phyloP scores from a whole-genome alignment of 2,113 vertebrate species.

The Patagioenas fasciata region DNA sequence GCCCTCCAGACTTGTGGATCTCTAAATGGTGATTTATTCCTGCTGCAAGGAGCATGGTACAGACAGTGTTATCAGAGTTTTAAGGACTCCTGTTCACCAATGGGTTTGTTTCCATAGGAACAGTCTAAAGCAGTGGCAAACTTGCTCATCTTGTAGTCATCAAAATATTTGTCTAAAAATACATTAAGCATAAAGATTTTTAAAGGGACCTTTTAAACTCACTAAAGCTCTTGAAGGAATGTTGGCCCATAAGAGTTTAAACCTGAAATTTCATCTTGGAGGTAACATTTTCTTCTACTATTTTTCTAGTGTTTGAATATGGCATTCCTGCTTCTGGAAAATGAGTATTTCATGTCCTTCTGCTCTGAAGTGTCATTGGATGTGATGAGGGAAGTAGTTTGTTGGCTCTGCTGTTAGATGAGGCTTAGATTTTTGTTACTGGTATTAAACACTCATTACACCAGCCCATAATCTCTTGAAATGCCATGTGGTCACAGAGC shows the following conservation, averaged over 20 bases:
- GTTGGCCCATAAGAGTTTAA: not conserved
- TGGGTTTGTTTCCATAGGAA: slow-evolving; percentile 66
- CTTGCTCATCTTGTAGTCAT: slow-evolving; percentile 36
- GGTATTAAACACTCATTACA: not conserved
- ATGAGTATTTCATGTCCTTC: not conserved
- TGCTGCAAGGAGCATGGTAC: not conserved
- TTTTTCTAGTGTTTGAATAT: not conserved
- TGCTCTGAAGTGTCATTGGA: not conserved
- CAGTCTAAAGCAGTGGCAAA: slow-evolving; percentile 20
- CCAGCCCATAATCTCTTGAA: not conserved
- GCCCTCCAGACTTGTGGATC: not conserved
- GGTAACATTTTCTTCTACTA: not conserved
- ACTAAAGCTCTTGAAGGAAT: not conserved
- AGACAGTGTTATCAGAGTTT: slow-evolving; percentile 3
- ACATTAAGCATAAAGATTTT: slow-evolving; percentile 32
- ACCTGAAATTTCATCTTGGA: not conserved
- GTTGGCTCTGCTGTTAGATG: not conserved
- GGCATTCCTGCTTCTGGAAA: not conserved
- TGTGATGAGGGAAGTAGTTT: not conserved
- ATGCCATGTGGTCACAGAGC: accelerated
- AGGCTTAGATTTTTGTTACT: not conserved
- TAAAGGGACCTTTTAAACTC: not conserved
- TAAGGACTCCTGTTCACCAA: slow-evolving; percentile 27
- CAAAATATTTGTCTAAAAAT: slow-evolving; percentile 67
- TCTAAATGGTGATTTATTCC: not conserved